phyloP scores from a whole-genome alignment of 2,797 vertebrate genomes.

The Cygnus olor region DNA sequence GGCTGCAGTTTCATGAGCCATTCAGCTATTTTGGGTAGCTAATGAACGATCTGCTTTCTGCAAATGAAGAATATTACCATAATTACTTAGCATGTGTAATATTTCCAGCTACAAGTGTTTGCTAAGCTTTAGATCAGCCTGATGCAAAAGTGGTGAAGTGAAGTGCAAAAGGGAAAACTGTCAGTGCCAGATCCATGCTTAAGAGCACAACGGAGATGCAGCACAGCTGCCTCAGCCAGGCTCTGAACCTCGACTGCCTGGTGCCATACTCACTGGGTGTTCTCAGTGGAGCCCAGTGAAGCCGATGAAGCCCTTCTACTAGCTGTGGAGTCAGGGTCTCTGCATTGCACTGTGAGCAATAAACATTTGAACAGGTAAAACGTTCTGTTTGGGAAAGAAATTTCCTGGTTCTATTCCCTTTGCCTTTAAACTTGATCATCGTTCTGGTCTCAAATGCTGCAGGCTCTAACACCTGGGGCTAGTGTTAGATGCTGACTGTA shows the following conservation, averaged over 20 bases:
- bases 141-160: background rate
- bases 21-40: background rate
- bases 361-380: background rate
- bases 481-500: background rate
- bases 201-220: background rate
- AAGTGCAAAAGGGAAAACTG: background rate
- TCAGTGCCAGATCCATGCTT: background rate
- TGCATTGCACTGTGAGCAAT: rapidly evolving
- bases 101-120: background rate
- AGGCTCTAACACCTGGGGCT: background rate
- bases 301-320: background rate
- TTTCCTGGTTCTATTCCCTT: background rate
- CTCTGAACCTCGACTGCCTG: background rate
- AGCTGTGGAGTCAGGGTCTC: background rate
- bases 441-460: background rate
- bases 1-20: background rate
- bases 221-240: background rate
- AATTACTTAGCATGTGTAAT: background rate
- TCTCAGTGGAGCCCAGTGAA: background rate
- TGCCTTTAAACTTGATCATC: background rate
- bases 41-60: constrained; percentile 9
- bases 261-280: background rate
- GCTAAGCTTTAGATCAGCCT: background rate
- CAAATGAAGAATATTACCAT: background rate
- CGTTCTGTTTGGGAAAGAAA: background rate